Evolutionary conservation across 2,888 invertebrate species (phyloP).

Genomic region (Hipparchia sbordonii): DNA sequence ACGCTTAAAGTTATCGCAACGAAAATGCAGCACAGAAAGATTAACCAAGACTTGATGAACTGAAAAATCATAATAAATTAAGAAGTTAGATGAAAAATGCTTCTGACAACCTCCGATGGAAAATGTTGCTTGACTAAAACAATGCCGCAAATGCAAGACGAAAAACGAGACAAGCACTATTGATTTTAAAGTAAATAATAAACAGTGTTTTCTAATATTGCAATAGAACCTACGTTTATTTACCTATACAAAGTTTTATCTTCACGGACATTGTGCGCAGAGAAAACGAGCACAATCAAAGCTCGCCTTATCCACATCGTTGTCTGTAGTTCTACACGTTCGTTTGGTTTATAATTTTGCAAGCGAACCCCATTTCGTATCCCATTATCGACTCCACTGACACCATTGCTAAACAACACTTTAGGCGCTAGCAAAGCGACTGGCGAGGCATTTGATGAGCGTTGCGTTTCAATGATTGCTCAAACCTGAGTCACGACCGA

Average conservation of each 20-base stretch:
- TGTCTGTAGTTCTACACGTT: slow-evolving; percentile 37
- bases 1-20: not conserved
- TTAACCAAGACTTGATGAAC: too few relatives aligned
- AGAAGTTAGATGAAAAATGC: too few relatives aligned
- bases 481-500: slow-evolving; percentile 74
- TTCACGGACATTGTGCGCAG: not conserved
- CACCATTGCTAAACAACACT: slow-evolving; percentile 48
- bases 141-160: too few relatives aligned
- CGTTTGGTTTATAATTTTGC: slow-evolving; percentile 38
- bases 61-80: too few relatives aligned
- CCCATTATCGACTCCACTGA: slow-evolving; percentile 41
- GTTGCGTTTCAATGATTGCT: slow-evolving; percentile 67
- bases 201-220: not conserved
- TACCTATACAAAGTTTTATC: slow-evolving; percentile 1
- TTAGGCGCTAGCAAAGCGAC: slow-evolving; percentile 43
- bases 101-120: too few relatives aligned
- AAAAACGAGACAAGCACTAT: too few relatives aligned
- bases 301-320: slow-evolving; percentile 27
- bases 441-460: slow-evolving; percentile 56
- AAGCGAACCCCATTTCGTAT: slow-evolving; percentile 36
- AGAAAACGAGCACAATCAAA: slow-evolving; percentile 19
- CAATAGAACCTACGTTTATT: not conserved
- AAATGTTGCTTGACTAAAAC: too few relatives aligned
- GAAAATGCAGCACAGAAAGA: not conserved
- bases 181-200: not conserved